phyloP scores from a whole-genome alignment of 2,888 invertebrate species.

The Macroteleia sp. region DNA sequence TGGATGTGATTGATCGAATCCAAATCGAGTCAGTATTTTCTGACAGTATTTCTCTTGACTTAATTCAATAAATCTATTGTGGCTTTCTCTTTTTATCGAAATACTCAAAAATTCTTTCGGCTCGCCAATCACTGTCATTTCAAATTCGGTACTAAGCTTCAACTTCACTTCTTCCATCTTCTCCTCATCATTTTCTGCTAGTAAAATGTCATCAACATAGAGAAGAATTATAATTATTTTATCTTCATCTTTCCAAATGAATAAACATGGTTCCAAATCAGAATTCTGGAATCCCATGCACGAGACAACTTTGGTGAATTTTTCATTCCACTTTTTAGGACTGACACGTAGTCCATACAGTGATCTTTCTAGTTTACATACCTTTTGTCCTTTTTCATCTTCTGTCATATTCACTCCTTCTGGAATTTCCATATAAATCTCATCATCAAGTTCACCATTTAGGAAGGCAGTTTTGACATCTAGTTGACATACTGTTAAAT shows the following conservation, averaged over 20 bases:
- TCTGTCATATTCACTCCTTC: too few relatives aligned
- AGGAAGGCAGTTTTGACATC: slow-evolving; percentile 65
- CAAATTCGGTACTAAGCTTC: too few relatives aligned
- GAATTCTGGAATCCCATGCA: slow-evolving; percentile 57
- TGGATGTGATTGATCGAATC: slow-evolving; percentile 13
- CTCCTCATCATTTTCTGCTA: slow-evolving; percentile 52
- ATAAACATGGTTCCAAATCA: slow-evolving; percentile 62
- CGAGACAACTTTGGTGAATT: slow-evolving; percentile 45
- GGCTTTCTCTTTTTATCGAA: slow-evolving; percentile 1
- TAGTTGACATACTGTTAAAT: slow-evolving; percentile 52
- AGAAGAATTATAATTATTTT: slow-evolving; percentile 48
- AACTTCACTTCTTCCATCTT: too few relatives aligned
- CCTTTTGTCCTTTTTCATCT: too few relatives aligned
- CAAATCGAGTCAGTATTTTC: slow-evolving; percentile 53
- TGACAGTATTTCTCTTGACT: slow-evolving; percentile 43
- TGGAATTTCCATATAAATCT: slow-evolving; percentile 56
- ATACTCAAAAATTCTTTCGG: slow-evolving; percentile 34
- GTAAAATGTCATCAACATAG: slow-evolving; percentile 64
- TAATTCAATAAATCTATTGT: slow-evolving; percentile 18
- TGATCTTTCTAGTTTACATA: background rate
- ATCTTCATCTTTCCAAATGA: slow-evolving; percentile 26
- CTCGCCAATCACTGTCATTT: slow-evolving; percentile 62
- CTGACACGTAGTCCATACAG: background rate
- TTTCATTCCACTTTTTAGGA: background rate
- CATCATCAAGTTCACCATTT: slow-evolving; percentile 40